Evolutionary conservation across 2,797 vertebrate species (phyloP).

Genomic region (Labeo calbasu): DNA sequence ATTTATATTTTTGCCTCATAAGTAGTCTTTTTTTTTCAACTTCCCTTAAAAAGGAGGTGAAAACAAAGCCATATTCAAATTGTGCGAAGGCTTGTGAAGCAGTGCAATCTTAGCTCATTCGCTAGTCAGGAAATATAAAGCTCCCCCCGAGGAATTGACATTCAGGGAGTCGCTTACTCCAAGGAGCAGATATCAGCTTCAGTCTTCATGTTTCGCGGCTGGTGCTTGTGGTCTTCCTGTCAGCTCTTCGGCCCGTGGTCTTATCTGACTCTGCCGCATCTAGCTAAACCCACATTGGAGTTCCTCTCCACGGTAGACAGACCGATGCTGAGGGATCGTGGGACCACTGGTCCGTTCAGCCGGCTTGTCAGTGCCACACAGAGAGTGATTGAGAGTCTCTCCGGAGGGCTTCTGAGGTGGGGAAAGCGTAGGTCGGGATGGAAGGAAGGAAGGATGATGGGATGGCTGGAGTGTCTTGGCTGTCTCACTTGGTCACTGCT

Average conservation of each 20-base stretch:
- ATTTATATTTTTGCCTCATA: constrained; percentile 59
- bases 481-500: constrained; percentile 76
- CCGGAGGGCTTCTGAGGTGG: constrained; percentile 25
- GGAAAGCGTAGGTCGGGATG: constrained; percentile 9
- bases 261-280: constrained; percentile 43
- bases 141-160: constrained; percentile 12
- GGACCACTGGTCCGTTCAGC: constrained; percentile 33
- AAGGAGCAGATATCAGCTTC: constrained; percentile 18
- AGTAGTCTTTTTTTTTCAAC: constrained; percentile 30
- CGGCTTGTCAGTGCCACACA: constrained; percentile 42
- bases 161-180: constrained; percentile 17
- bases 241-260: constrained; percentile 14
- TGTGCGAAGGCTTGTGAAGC: neutral
- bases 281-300: constrained; percentile 40
- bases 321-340: constrained; percentile 42
- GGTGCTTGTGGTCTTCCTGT: constrained; percentile 16
- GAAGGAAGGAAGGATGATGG: constrained; percentile 22
- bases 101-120: constrained; percentile 6
- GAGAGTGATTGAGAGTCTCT: constrained; percentile 46
- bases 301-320: constrained; percentile 35
- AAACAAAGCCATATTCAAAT: constrained; percentile 28
- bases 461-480: constrained; percentile 12
- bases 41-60: constrained; percentile 37
- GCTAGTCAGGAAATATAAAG: constrained; percentile 7
- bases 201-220: constrained; percentile 6